These are phyloP conservation scores for Sinotaia quadrata DNA, from an alignment of 2,888 invertebrate genomes.

Conservation along the genomic window DNA sequence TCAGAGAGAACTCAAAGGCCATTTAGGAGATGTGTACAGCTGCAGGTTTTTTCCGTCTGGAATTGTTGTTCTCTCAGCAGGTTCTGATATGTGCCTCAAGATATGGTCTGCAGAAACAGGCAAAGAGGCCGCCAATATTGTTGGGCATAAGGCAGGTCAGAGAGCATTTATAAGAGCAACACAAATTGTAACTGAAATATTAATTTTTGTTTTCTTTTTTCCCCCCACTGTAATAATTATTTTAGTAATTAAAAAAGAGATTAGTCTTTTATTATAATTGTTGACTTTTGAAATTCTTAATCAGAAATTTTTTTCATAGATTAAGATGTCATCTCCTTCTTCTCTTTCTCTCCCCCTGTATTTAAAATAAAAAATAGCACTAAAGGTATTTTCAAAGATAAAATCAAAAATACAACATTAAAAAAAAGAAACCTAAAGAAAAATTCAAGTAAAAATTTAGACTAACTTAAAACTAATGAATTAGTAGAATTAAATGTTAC, in stretches of 20 bases:
- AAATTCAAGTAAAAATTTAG: no score
- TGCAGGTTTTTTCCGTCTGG: constrained; percentile 83
- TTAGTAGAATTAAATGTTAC: no score
- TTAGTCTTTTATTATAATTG: not conserved
- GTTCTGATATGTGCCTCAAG: constrained; percentile 80
- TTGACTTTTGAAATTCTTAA: no score
- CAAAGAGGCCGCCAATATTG: constrained; percentile 79
- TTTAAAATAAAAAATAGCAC: no score
- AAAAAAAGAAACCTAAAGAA: no score
- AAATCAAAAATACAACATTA: no score
- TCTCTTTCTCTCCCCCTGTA: no score
- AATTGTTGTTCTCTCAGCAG: constrained; percentile 79
- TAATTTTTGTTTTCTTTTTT: not conserved
- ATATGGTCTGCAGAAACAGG: constrained; percentile 83
- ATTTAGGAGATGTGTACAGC: constrained; percentile 80
- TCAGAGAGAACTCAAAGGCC: constrained; percentile 76
- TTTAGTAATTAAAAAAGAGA: not conserved
- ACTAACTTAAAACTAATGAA: no score
- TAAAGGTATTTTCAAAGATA: no score
- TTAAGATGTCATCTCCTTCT: no score
- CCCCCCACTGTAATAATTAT: not conserved
- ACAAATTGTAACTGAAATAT: not conserved
- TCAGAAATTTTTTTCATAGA: no score
- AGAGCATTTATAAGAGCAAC: no score
- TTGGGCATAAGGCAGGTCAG: constrained; percentile 78